These are phyloP conservation scores for Oreochromis spilurus DNA, from an alignment of 2,113 vertebrate genomes.

Conservation along the genomic window DNA sequence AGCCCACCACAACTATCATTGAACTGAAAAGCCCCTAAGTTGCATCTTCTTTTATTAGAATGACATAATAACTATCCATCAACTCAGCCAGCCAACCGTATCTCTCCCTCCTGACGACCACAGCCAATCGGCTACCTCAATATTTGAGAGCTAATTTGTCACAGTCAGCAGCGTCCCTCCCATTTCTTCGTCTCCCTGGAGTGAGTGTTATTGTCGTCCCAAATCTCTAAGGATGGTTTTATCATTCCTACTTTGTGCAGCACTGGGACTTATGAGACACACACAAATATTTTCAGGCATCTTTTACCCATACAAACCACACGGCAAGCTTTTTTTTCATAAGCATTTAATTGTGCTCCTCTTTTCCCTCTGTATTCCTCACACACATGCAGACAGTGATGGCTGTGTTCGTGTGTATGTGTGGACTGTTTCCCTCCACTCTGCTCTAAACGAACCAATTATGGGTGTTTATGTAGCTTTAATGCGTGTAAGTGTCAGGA, in stretches of 20 bases:
- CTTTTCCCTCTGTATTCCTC: conserved; percentile 14
- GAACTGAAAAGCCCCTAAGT: conserved; percentile 49
- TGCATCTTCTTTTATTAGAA: conserved; percentile 61
- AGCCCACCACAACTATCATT: conserved; percentile 3
- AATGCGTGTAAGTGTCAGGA: conserved; percentile 64
- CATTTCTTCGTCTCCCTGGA: conserved; percentile 44
- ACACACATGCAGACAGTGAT: conserved; percentile 7
- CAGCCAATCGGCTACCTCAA: conserved; percentile 42
- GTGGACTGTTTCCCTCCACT: conserved; percentile 32
- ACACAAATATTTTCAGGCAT: background rate
- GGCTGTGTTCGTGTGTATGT: conserved; percentile 4
- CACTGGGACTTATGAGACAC: conserved; percentile 14
- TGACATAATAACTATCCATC: conserved; percentile 65
- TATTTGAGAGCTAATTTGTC: conserved; percentile 63
- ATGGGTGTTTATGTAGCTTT: conserved; percentile 74
- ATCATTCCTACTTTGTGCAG: conserved; percentile 64
- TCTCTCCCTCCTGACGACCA: conserved; percentile 34
- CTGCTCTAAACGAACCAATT: conserved; percentile 68
- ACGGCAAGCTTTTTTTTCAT: background rate
- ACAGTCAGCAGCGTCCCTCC: conserved; percentile 59
- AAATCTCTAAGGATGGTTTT: conserved; percentile 56
- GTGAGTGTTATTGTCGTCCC: conserved; percentile 54
- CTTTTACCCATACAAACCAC: conserved; percentile 22
- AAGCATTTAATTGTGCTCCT: conserved; percentile 40
- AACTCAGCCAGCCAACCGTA: conserved; percentile 46